Base-by-base conservation (phyloP, 2,888 invertebrate species). In the Patella pellucida region DNA sequence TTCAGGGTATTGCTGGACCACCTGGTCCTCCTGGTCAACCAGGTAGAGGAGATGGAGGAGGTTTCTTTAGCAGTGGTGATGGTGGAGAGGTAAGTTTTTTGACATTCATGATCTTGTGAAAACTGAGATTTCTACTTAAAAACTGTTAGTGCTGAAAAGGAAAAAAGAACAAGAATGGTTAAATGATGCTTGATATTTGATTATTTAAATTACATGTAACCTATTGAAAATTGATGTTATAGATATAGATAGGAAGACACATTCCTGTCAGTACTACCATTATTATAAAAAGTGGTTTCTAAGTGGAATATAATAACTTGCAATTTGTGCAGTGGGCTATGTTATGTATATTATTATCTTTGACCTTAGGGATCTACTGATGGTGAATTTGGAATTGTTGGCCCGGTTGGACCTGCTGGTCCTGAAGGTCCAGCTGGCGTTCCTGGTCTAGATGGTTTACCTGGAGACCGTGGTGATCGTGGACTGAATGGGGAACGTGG, bases 1-100 rank as follows among this genome's bases (percentile, higher is more conserved):
- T 52, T 72, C 74, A 56, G 79, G 84, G 74, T 73, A 73, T 68
- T 76, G 81, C 56, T 15, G 85, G 85, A 19, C 75, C 78, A 3
- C 76, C 82, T n/a, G 85, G 85, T 41, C 78, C 82, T 9, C 76
- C 78, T 14, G 82, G 84, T 70, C 31, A 70, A 67, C 78, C 81
- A 31, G 85, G 84, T 69, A 76, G 76, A 69, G 78, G 73, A 12
- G 73, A 76, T 1, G 73, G 74, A 11, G 41, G 15, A 81, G 77
- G 19, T 78, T 74, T 52, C 31, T 41, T 16, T n/a, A 68, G 54
- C 27, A 78, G 78, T 69, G 78, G 78, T 51, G 73, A 68, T 27
- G 77, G 71, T 14, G 71, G 23, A 23, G 62, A 62, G 23, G 62
- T 62, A 3, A 62, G 62, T 62, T 23, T 9, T 41, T 41, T 41